Evolutionary conservation across 2,113 vertebrate species (phyloP), one percentile per base, ranked within the genome.

Genomic region (Crotalus viridis): DNA sequence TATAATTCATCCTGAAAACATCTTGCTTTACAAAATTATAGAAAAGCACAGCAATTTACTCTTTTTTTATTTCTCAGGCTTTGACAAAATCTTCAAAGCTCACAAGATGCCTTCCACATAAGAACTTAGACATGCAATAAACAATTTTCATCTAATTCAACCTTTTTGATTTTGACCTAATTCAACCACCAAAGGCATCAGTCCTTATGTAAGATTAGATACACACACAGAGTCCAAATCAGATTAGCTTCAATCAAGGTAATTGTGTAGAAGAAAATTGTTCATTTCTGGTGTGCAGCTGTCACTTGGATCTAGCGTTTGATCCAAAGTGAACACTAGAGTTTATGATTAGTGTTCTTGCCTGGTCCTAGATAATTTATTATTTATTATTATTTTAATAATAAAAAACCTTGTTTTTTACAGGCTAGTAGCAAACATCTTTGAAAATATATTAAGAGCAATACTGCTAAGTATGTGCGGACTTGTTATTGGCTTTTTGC

Each of bases 11-110:
- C 98, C 98, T 97, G 97, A 99, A 99, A 93, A 94, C 95, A 98
- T 97, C 97, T 94, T 97, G 97, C 97, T 98, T 97, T 97, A 97
- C 94, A 97, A 98, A 99, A 99, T 99, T 98, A 99, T 96, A 98
- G 98, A 99, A 99, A 99, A 99, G 97, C 98, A 98, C 98, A 95
- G 98, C 98, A 98, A 99, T 99, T 99, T 99, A 95, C 97, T 98
- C 95, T 93, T 98, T 97, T 98, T 97, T 93, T 96, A 97, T 98
- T 98, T 98, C 95, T 97, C 97, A 96, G 97, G 97, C 96, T 98
- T 96, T 97, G 95, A 94, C 91, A 96, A 97, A 98, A 97, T 99
- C 98, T 99, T 99, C 99, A 99, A 99, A 99, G 98, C 97, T 97
- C 52, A 96, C 96, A 98, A 98, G 98, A 99, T 98, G 96, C 95